A percentile compares a stretch with the other conserved stretches of the same genome.
Conservation (phyloP, 1,140 invertebrate species). For the Artemia franciscana region DNA sequence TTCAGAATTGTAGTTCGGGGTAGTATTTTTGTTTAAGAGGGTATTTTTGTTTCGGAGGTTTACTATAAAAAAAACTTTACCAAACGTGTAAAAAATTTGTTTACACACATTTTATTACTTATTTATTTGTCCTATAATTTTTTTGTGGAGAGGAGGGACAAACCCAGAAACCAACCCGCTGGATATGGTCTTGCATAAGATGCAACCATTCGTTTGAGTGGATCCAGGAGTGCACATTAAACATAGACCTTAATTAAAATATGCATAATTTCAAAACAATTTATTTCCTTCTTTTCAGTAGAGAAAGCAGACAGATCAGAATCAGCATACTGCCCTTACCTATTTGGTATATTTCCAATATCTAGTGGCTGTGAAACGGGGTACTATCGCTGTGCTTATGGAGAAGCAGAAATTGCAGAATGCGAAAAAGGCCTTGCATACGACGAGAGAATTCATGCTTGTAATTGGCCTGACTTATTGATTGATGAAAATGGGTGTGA, state of each 20-base stretch:
- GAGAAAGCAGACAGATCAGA: constrained; percentile 27
- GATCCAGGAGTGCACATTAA: too few species aligned
- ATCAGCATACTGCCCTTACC: constrained; percentile 45
- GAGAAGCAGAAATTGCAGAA: constrained; percentile 44
- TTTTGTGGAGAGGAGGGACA: too few species aligned
- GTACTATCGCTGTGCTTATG: constrained; percentile 63
- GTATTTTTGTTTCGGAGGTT: too few species aligned
- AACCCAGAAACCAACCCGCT: too few species aligned
- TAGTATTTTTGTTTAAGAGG: too few species aligned
- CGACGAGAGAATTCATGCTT: constrained; percentile 60
- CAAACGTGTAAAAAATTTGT: too few species aligned
- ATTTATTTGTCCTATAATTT: too few species aligned
- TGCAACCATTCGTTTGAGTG: too few species aligned
- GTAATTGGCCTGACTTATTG: constrained; percentile 79
- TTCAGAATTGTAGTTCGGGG: too few species aligned
- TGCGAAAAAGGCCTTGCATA: constrained; percentile 70
- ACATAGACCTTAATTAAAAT: not conserved
- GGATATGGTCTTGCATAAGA: too few species aligned
- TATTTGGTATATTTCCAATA: constrained; percentile 63
- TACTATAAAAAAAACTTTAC: too few species aligned
- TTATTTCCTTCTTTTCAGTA: constrained; percentile 28
- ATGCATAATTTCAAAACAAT: not conserved
- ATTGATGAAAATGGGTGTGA: constrained; percentile 41
- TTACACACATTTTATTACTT: too few species aligned
- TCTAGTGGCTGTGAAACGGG: constrained; percentile 45